phyloP scores from a whole-genome alignment of 1,140 invertebrate genomes.

The Penaeus vannamei region DNA sequence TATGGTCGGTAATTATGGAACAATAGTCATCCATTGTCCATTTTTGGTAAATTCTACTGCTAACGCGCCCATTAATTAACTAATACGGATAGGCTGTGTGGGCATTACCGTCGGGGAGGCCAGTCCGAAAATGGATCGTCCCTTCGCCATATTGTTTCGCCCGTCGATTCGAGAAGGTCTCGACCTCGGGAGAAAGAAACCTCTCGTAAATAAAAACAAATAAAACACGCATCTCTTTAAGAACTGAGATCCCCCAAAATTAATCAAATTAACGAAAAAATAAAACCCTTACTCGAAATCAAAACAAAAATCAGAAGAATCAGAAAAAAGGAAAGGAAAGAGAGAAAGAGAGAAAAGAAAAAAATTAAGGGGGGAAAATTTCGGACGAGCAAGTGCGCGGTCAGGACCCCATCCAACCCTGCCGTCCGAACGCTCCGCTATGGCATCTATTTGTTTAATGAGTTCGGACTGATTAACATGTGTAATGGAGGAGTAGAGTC shows the following conservation, averaged over 20 bases:
- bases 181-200: too few relatives aligned
- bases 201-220: too few relatives aligned
- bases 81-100: constrained; percentile 37
- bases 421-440: too few relatives aligned
- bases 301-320: background rate
- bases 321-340: background rate
- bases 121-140: background rate
- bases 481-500: constrained; percentile 22
- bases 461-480: constrained; percentile 37
- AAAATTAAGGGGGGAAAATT: background rate
- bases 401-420: background rate
- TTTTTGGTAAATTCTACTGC: constrained; percentile 25
- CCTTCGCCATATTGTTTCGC: background rate
- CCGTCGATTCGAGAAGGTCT: too few relatives aligned
- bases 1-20: constrained; percentile 28
- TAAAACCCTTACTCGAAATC: too few relatives aligned
- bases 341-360: background rate
- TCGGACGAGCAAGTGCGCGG: too few relatives aligned
- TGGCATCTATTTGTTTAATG: constrained; percentile 38
- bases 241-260: too few relatives aligned
- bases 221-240: too few relatives aligned
- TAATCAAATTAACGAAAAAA: too few relatives aligned
- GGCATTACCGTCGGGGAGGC: background rate
- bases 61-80: constrained; percentile 43
- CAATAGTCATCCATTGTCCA: constrained; percentile 34